Base-by-base conservation (phyloP, 2,888 invertebrate species). In the Adelognathus sp. region DNA sequence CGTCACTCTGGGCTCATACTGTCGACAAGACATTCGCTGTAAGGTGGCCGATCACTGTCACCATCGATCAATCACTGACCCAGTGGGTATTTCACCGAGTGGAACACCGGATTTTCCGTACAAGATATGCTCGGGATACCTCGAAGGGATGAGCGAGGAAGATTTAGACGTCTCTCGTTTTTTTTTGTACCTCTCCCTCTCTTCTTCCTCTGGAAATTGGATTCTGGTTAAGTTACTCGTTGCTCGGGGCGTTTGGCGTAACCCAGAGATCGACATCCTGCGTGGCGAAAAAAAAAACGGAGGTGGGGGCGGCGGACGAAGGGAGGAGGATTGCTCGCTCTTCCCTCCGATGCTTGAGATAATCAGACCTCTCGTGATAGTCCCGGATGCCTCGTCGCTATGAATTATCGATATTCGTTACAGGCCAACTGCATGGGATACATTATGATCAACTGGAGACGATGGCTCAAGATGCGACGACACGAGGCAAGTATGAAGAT, bases 391-490 rank as follows among this genome's bases (percentile, higher is more conserved):
- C 18, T 21, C 50, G 18, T 18, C 24, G 21, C 44, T 56, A 61
- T 73, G 54, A 56, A 44, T 52, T 44, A 71, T 52, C 29, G 54
- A 74, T 67, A 14, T 16, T 54, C 76, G 11, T 85, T 81, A 7
- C 82, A 91, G 91, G 91, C 91, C 0, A 90, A 87, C 71, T 69
- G 52, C 5, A 87, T 89, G 76, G 82, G 84, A 0, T 74, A 77
- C 11, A 82, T 89, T 27, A 60, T 91, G 31, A 63, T 90, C 24
- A 85, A 86, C 6, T 88, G 89, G 86, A 84, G 86, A 66, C 72
- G 79, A 7, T 80, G 79, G 76, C 24, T 80, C 6, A 70, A 76
- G 18, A 31, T 46, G 18, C 6, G 41, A 11, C 78, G 74, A 54
- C 36, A 61, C 21, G 69, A 74, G 76, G 82, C 72, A 46, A 79